Evolutionary conservation across 2,888 invertebrate genomes (phyloP), one percentile per base, ranked within the genome.

Genomic region (Sphinx pinastri): DNA sequence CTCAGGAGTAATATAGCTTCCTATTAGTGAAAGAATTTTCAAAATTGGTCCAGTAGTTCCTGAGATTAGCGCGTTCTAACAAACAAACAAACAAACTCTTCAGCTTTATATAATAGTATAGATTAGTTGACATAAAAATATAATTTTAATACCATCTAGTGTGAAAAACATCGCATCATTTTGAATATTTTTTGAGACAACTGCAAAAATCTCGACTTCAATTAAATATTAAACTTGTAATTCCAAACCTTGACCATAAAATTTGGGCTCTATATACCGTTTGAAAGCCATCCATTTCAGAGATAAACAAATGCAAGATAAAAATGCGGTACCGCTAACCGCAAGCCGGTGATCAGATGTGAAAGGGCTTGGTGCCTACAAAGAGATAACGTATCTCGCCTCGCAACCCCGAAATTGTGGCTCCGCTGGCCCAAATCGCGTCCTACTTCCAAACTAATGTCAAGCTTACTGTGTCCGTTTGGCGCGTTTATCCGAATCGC

Each of bases 271-370:
- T 0, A 38, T 38, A 8, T 16, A 10, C 11, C 19, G 16, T 19
- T 10, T 38, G 38, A 3, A 55, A 51, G 51, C 16, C 16, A 2
- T 60, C 16, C 11, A 19, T 19, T 4, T 19, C 49, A 63, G 63
- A 63, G 63, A 63, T 63, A 63, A 49, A 63, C 63, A 63, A 63
- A 63, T 63, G 49, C 71, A 74, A 71, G 75, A 73, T 73, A 75
- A 74, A 74, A 73, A 73, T 74, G 73, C 68, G 73, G 19, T 57
- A 57, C 47, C 47, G 16, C 55, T 54, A 60, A 60, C 69, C 25
- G 38, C 52, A 13, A 70, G 13, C 63, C 59, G 59, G 47, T 63
- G 60, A 67, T 66, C 55, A 63, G 71, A 71, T 71, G 68, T 58
- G 66, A 68, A 71, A 68, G 47, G 68, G 19, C 57, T 14, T 16